Evolutionary conservation across 2,888 invertebrate genomes (phyloP).

Genomic region (Sycophila texana): DNA sequence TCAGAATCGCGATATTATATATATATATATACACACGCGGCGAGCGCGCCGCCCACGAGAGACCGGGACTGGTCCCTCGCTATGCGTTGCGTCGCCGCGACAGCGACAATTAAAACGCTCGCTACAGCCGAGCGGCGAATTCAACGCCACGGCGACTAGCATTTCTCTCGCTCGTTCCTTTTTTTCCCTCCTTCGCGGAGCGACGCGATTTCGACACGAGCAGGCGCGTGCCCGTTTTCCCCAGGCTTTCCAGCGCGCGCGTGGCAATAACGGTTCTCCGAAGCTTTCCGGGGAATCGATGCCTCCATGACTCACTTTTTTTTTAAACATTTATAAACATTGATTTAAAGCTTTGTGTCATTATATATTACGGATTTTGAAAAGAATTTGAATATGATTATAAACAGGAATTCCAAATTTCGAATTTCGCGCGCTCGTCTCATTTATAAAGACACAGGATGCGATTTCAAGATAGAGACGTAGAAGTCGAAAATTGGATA

Average conservation of each 20-base stretch:
- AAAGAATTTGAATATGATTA: no score
- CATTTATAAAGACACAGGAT: no score
- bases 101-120: constrained; percentile 40
- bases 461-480: no score
- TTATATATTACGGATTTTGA: no score
- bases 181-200: neutral
- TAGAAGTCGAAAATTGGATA: no score
- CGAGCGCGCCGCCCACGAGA: constrained; percentile 30
- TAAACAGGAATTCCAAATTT: no score
- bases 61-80: no score
- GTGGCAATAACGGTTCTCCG: neutral
- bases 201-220: constrained; percentile 30
- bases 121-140: constrained; percentile 12
- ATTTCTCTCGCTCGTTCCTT: neutral
- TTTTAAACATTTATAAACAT: no score
- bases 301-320: neutral
- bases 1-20: constrained; percentile 5
- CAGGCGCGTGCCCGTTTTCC: neutral
- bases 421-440: no score
- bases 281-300: neutral
- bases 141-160: neutral
- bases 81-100: constrained; percentile 3
- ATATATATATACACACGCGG: no score
- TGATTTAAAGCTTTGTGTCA: no score
- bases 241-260: neutral